Evolutionary conservation across 2,888 invertebrate species (phyloP), one percentile per base, ranked within the genome.

Genomic region (Lacanobia oleracea): DNA sequence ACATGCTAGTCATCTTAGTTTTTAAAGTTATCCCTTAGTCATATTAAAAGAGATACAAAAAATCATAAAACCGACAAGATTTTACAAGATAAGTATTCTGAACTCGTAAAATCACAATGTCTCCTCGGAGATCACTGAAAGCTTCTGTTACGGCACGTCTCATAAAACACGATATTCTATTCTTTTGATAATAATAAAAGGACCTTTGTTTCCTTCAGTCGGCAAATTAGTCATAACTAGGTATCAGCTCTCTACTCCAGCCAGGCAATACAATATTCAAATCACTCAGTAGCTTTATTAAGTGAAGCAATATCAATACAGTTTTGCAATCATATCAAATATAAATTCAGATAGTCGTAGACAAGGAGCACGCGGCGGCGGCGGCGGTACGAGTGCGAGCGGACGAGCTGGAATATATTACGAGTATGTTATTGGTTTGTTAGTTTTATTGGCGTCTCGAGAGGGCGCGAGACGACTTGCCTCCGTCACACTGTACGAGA

Each of bases 381-480:
- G 50, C 14, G 33, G 37, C 60, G 63, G 57, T 60, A 54, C 53
- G 43, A 43, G 43, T 43, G 43, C 43, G 43, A 77, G 57, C 40
- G 43, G 51, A 37, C 54, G 18, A 50, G 71, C 72, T 67, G 48
- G 72, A 73, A 80, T 81, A 81, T 82, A 78, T 73, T 71, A 83
- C 51, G 33, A 33, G 33, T 33, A 33, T 33, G 64, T 78, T 83
- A 85, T 78, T 73, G 86, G 81, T 85, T 84, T 83, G 81, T 81
- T 83, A 85, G 81, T 85, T 77, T 67, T 72, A 76, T 75, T 75
- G 69, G 64, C n/a, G 75, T 75, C 76, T 75, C 83, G 60, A 76
- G 84, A 72, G 86, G 69, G 63, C 53, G 68, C 63, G 21, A 40
- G 27, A 16, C 14, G 16, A 10, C 21, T 18, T 40, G 27, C 56